phyloP scores from a whole-genome alignment of 2,113 vertebrate species.

The Aptenodytes forsteri region DNA sequence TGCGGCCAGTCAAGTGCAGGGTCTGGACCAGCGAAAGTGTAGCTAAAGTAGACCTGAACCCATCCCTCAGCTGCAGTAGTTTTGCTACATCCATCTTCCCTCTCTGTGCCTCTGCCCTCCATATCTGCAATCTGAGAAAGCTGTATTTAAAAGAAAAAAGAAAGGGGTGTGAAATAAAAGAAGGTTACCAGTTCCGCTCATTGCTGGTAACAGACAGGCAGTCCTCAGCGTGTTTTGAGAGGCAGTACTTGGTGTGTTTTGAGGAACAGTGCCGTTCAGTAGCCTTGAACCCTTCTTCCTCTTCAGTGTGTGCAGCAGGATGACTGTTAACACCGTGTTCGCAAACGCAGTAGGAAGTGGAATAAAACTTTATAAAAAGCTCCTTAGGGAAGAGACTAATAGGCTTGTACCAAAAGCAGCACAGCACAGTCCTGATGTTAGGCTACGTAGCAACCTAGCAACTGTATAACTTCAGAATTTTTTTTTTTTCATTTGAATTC shows the following conservation, averaged over 20 bases:
- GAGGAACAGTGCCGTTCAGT: not conserved
- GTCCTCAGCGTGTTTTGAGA: not conserved
- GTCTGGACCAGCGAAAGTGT: fast-evolving
- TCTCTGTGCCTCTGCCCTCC: not conserved
- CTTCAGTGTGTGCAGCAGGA: fast-evolving
- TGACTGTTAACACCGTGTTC: fast-evolving
- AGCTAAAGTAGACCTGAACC: not conserved
- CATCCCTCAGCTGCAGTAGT: not conserved
- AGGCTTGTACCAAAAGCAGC: fast-evolving
- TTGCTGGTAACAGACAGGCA: not conserved
- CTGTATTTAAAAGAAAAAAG: not conserved
- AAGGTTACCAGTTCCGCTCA: not conserved
- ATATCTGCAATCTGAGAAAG: not conserved
- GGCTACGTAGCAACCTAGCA: not conserved
- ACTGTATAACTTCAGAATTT: fast-evolving
- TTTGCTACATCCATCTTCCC: not conserved
- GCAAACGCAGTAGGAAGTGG: fast-evolving
- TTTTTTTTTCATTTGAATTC: not conserved
- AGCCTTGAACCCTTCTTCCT: not conserved
- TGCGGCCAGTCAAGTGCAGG: not conserved
- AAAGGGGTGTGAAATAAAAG: too few relatives aligned
- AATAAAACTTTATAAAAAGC: not conserved
- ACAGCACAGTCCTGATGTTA: fast-evolving
- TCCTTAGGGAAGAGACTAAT: not conserved
- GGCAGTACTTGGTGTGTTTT: too few relatives aligned